These are phyloP conservation scores for Blennius ocellaris DNA, from an alignment of 2,113 vertebrate species.

Conservation along the genomic window DNA sequence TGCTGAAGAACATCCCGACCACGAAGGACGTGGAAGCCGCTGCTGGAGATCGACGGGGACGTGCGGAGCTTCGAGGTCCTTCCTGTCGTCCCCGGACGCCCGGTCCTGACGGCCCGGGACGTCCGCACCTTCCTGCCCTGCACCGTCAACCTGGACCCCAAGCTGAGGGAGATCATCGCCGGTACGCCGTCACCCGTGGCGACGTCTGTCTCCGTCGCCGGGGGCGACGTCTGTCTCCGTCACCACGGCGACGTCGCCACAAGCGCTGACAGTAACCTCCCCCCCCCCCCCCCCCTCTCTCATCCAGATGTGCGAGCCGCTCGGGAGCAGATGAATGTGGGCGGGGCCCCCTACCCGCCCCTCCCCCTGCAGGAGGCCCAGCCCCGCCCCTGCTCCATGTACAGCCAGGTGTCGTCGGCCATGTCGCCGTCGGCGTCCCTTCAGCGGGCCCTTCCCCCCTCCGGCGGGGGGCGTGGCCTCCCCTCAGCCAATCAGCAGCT, in stretches of 20 bases:
- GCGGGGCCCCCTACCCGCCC: constrained; percentile 89
- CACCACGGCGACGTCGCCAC: no score
- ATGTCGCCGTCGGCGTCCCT: constrained; percentile 93
- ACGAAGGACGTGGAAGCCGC: constrained; percentile 98
- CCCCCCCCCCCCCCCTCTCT: background rate
- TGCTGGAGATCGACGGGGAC: constrained; percentile 99
- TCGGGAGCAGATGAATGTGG: constrained; percentile 93
- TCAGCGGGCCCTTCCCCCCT: constrained; percentile 86
- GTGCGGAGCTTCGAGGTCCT: constrained; percentile 94
- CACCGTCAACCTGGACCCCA: constrained; percentile 97
- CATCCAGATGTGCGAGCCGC: constrained; percentile 86
- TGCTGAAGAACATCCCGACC: constrained; percentile 96
- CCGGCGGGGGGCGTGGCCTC: constrained; percentile 81
- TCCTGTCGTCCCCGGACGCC: constrained; percentile 95
- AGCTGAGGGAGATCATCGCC: constrained; percentile 96
- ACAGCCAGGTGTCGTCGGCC: constrained; percentile 91
- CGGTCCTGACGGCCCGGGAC: constrained; percentile 92
- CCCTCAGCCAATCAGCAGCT: constrained; percentile 93
- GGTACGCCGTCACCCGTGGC: constrained; percentile 71
- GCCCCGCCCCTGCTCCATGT: constrained; percentile 86
- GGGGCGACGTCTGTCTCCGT: no score
- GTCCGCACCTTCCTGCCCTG: constrained; percentile 95
- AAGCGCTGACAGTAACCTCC: background rate
- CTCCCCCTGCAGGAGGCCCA: constrained; percentile 88
- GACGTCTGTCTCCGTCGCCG: no score